These are phyloP conservation scores for Leptopilina boulardi DNA, from an alignment of 1,140 invertebrate genomes.

Conservation along the genomic window DNA sequence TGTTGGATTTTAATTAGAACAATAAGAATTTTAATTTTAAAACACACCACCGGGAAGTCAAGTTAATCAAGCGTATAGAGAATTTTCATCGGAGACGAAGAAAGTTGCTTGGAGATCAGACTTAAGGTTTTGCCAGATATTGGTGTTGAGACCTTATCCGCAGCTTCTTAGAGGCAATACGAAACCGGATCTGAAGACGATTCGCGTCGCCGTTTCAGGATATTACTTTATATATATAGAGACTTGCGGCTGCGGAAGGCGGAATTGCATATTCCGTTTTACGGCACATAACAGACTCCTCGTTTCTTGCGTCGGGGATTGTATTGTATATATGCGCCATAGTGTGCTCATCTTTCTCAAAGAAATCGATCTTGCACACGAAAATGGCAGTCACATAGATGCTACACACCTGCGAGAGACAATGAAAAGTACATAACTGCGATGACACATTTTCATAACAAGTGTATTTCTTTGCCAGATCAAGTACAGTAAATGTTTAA, in stretches of 20 bases:
- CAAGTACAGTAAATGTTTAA: neutral
- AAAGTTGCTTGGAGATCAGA: neutral
- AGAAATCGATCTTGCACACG: slow-evolving; percentile 37
- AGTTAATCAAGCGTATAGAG: too few relatives aligned
- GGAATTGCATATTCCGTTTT: slow-evolving; percentile 67
- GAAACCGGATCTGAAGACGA: slow-evolving; percentile 45
- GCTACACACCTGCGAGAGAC: neutral
- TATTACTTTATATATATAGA: slow-evolving; percentile 62
- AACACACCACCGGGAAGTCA: too few relatives aligned
- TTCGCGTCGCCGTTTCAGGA: slow-evolving; percentile 58
- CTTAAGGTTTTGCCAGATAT: slow-evolving; percentile 53
- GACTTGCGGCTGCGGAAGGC: slow-evolving; percentile 51
- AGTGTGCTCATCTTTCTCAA: slow-evolving; percentile 1
- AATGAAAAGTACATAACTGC: neutral
- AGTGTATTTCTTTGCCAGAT: neutral
- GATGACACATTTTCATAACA: neutral
- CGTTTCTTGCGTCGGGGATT: slow-evolving; percentile 53
- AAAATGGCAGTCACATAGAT: slow-evolving; percentile 24
- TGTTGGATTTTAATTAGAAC: too few relatives aligned
- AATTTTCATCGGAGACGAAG: neutral
- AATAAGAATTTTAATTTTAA: too few relatives aligned
- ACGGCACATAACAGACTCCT: slow-evolving; percentile 59
- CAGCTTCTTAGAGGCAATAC: slow-evolving; percentile 43
- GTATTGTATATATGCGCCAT: neutral
- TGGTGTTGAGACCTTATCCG: slow-evolving; percentile 52